Percentiles rank a stretch among this genome's conserved stretches.
phyloP scores from a whole-genome alignment of 2,888 invertebrate genomes.

The Archaeoteleia sp. region DNA sequence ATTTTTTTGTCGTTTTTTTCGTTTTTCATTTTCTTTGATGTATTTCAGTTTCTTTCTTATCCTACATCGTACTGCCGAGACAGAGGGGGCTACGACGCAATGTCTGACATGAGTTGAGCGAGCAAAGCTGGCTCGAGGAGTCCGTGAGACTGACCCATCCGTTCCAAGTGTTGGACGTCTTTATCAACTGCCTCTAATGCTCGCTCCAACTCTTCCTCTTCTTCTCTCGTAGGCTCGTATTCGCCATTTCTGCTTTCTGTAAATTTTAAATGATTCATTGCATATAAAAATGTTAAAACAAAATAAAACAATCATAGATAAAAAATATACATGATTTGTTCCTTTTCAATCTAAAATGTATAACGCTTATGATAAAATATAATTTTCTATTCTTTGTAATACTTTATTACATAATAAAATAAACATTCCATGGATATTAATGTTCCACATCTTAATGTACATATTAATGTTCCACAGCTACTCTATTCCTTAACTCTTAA shows the following conservation, averaged over 20 bases:
- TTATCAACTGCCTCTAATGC: constrained; percentile 87
- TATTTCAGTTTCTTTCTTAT: constrained; percentile 31
- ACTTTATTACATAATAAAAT: too few relatives aligned
- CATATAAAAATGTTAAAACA: too few relatives aligned
- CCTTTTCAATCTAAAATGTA: too few relatives aligned
- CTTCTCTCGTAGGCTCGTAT: constrained; percentile 84
- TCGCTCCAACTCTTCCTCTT: constrained; percentile 91
- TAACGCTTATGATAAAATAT: too few relatives aligned
- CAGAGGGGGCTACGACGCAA: constrained; percentile 74
- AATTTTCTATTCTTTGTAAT: too few relatives aligned
- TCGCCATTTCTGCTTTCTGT: constrained; percentile 83
- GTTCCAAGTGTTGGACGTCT: constrained; percentile 83
- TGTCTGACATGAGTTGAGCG: constrained; percentile 74
- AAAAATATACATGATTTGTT: too few relatives aligned
- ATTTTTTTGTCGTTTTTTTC: constrained; percentile 19
- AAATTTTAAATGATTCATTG: too few relatives aligned
- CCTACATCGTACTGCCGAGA: constrained; percentile 47
- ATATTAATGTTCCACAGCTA: too few relatives aligned
- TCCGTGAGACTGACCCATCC: constrained; percentile 79
- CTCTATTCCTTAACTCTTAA: too few relatives aligned
- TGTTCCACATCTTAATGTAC: too few relatives aligned
- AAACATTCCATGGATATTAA: too few relatives aligned
- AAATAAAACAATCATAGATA: too few relatives aligned
- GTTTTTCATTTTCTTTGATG: constrained; percentile 17
- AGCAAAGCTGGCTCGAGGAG: constrained; percentile 78